phyloP scores from a whole-genome alignment of 2,113 vertebrate species.

The Himantopus leucocephalus region DNA sequence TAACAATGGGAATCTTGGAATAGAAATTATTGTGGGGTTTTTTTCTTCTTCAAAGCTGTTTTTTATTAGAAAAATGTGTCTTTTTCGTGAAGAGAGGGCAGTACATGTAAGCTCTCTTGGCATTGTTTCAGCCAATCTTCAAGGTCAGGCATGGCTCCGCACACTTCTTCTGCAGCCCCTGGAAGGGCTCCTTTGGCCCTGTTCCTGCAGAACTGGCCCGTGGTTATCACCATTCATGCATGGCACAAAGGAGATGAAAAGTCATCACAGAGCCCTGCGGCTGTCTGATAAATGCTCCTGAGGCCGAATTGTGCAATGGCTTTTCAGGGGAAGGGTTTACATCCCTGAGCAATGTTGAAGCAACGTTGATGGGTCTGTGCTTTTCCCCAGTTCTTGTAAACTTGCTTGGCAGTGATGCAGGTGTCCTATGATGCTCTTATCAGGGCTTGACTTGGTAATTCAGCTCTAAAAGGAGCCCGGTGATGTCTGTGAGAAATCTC shows the following conservation, averaged over 20 bases:
- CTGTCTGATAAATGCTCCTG: background rate
- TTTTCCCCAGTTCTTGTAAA: background rate
- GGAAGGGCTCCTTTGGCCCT: background rate
- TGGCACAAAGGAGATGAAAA: background rate
- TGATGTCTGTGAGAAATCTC: background rate
- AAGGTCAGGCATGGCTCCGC: background rate
- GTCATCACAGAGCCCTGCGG: background rate
- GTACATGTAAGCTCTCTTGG: background rate
- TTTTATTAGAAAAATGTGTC: background rate
- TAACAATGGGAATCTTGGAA: background rate
- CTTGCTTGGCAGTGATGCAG: background rate
- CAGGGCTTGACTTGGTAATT: background rate
- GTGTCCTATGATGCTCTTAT: background rate
- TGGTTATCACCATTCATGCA: background rate
- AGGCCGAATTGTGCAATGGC: background rate
- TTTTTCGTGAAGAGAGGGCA: fast-evolving
- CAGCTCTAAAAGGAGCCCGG: background rate
- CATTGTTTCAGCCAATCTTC: background rate
- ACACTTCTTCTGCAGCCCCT: background rate
- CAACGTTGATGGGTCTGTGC: fast-evolving
- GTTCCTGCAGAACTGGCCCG: background rate
- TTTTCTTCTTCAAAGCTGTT: background rate
- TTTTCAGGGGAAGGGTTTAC: background rate
- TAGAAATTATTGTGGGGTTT: background rate
- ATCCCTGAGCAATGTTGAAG: background rate